Evolutionary conservation across 2,888 invertebrate genomes (phyloP).

Genomic region (Euplagia quadripunctaria): DNA sequence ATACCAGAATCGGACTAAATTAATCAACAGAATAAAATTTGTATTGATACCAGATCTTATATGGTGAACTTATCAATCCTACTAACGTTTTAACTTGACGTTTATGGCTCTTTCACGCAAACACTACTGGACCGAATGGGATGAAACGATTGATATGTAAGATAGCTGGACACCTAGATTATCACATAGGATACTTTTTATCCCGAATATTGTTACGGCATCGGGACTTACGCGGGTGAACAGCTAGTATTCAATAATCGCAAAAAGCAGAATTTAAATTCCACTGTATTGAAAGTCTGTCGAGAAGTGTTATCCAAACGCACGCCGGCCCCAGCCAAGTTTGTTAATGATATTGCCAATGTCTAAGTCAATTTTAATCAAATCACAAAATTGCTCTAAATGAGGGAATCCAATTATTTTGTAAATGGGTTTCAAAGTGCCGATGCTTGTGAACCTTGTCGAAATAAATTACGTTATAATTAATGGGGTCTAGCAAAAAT

Average conservation of each 20-base stretch:
- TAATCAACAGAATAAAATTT: constrained; percentile 17
- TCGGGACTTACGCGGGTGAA: constrained; percentile 15
- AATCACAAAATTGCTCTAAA: constrained; percentile 63
- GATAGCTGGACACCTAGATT: too few relatives aligned
- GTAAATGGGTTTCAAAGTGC: constrained; percentile 65
- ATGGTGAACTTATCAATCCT: too few relatives aligned
- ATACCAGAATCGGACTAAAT: background rate
- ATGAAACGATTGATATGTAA: too few relatives aligned
- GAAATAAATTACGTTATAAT: constrained; percentile 55
- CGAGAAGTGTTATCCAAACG: constrained; percentile 55
- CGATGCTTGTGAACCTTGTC: constrained; percentile 53
- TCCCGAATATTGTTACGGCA: too few relatives aligned
- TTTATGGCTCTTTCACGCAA: too few relatives aligned
- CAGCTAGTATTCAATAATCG: constrained; percentile 46
- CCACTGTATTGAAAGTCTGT: constrained; percentile 47
- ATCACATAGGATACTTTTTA: too few relatives aligned
- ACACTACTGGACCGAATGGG: too few relatives aligned
- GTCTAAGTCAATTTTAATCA: constrained; percentile 64
- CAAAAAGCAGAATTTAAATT: constrained; percentile 48
- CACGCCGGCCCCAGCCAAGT: constrained; percentile 42
- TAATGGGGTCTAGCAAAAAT: constrained; percentile 48
- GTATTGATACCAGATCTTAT: constrained; percentile 28
- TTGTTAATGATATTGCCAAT: constrained; percentile 57
- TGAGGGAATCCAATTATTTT: constrained; percentile 71
- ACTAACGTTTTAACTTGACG: too few relatives aligned